phyloP scores from a whole-genome alignment of 2,113 vertebrate species.

The Zosterops hypoxanthus region DNA sequence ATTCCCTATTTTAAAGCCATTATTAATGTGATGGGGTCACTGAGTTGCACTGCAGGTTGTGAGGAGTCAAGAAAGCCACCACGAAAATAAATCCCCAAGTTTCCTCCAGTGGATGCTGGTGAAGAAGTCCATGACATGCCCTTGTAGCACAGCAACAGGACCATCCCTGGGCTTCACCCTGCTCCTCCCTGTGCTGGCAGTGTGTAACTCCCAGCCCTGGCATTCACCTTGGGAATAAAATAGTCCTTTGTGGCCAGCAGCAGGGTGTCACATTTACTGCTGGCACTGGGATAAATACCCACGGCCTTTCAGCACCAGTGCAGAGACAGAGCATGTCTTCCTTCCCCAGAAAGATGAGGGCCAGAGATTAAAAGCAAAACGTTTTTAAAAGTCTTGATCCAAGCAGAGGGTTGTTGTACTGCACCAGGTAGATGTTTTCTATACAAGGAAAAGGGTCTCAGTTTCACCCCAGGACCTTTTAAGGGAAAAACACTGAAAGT shows the following conservation, averaged over 20 bases:
- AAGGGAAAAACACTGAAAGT: neutral
- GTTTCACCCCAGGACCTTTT: neutral
- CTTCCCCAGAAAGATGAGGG: neutral
- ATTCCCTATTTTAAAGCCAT: neutral
- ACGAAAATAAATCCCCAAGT: neutral
- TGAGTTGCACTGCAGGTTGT: neutral
- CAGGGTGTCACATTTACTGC: neutral
- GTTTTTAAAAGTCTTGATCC: neutral
- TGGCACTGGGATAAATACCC: neutral
- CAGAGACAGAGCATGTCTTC: accelerated
- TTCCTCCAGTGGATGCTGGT: neutral
- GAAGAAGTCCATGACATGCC: neutral
- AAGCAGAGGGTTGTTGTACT: neutral
- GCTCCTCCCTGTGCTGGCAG: neutral
- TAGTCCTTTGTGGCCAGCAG: neutral
- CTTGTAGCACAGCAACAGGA: neutral
- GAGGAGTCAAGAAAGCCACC: neutral
- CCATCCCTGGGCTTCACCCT: accelerated
- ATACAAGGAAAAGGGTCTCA: neutral
- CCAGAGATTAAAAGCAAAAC: neutral
- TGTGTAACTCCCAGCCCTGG: neutral
- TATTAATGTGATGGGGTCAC: neutral
- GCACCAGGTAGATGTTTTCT: neutral
- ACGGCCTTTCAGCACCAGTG: accelerated
- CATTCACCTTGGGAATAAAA: neutral